A percentile compares a stretch with the other conserved stretches of the same genome.
These are phyloP conservation scores for Leptoclinus maculatus DNA, from an alignment of 2,797 vertebrate genomes.

Conservation along the genomic window DNA sequence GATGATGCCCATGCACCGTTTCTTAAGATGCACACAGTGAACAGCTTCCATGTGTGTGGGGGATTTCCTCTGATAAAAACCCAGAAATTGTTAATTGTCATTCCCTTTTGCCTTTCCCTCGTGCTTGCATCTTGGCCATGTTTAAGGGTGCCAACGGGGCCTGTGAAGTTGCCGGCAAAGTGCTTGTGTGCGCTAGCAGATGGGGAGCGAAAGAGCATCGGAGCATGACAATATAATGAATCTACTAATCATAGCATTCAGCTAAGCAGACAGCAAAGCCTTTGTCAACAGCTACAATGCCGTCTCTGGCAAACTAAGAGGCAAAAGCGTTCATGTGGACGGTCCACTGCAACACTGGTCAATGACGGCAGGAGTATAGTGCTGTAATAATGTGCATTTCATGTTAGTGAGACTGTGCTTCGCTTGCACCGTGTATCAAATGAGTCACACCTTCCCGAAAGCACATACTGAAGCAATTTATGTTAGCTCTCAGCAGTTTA, in stretches of 20 bases:
- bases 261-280: slow-evolving; percentile 52
- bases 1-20: background rate
- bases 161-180: slow-evolving; percentile 57
- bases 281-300: slow-evolving; percentile 60
- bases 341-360: background rate
- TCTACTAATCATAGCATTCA: slow-evolving; percentile 76
- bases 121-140: slow-evolving; percentile 17
- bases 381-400: background rate
- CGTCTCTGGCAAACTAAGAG: slow-evolving; percentile 19
- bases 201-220: slow-evolving; percentile 68
- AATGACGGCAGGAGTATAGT: background rate
- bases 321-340: slow-evolving; percentile 19
- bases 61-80: slow-evolving; percentile 22
- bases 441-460: background rate
- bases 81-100: slow-evolving; percentile 17
- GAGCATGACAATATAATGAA: slow-evolving; percentile 81
- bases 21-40: slow-evolving; percentile 9
- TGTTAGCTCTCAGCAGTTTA: background rate
- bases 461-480: background rate
- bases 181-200: slow-evolving; percentile 63
- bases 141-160: slow-evolving; percentile 40
- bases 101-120: slow-evolving; percentile 22
- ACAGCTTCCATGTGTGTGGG: slow-evolving; percentile 5
- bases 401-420: background rate
- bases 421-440: background rate